Evolutionary conservation across 2,888 invertebrate species (phyloP).

Genomic region (Drosophila cognata): DNA sequence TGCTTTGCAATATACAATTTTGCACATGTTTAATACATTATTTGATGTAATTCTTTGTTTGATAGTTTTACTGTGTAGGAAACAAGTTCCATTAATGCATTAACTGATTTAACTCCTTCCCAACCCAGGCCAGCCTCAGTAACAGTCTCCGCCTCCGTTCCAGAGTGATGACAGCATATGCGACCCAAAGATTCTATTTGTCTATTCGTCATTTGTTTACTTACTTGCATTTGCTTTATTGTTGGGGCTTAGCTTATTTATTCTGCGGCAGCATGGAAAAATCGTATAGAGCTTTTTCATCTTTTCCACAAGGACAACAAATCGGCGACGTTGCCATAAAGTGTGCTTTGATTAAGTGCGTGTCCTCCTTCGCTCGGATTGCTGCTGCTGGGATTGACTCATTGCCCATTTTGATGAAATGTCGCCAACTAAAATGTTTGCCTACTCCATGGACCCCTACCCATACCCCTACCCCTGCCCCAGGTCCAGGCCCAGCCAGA

Average conservation of each 20-base stretch:
- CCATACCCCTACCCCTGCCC: background rate
- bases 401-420: constrained; percentile 77
- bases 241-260: constrained; percentile 54
- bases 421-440: constrained; percentile 70
- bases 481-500: background rate
- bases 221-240: constrained; percentile 65
- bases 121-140: too few species aligned
- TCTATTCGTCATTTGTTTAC: constrained; percentile 57
- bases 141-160: background rate
- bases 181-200: constrained; percentile 53
- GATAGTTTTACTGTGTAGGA: background rate
- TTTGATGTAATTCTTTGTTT: background rate
- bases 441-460: constrained; percentile 30
- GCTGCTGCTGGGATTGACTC: constrained; percentile 61
- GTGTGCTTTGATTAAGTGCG: constrained; percentile 76
- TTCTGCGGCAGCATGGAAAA: constrained; percentile 45
- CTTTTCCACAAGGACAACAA: constrained; percentile 41
- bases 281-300: constrained; percentile 7
- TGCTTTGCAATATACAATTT: too few species aligned
- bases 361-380: constrained; percentile 34
- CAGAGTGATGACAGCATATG: constrained; percentile 37
- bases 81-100: constrained; percentile 41
- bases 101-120: constrained; percentile 19
- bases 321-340: constrained; percentile 45
- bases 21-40: background rate